Evolutionary conservation across 2,888 invertebrate genomes (phyloP), one percentile per base, ranked within the genome.

Genomic region (Boloria selene): DNA sequence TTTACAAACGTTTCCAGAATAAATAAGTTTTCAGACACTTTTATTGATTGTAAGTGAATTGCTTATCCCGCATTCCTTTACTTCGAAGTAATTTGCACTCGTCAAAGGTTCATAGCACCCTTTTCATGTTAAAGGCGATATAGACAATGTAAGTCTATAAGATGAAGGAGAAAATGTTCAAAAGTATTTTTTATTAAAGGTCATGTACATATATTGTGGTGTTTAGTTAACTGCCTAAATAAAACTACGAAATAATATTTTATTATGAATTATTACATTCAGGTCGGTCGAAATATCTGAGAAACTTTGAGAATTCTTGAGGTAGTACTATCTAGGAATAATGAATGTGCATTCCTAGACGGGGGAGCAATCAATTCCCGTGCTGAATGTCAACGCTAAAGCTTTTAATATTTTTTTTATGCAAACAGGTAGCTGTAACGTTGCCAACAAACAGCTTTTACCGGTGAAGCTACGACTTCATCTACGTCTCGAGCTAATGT

Each of bases 341-440:
- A 44, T 61, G 49, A 50, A 58, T 18, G 67, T 53, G 26, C 42
- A 49, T 64, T 64, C 52, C 47, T 58, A 64, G 61, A 45, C 49
- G 31, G 31, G 31, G 31, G 64, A 38, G 60, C 58, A 67, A 67
- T 67, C 65, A 69, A 65, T 60, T 62, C 55, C 61, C 63, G 56
- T 47, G 53, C 31, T 61, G 60, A 61, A 59, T 52, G 64, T 67
- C 61, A 67, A 56, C 61, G 44, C 59, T 38, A 63, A 66, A 62
- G 65, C 56, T 63, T 63, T 60, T 70, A 70, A 70, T 67, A 60
- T 58, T 18, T 52, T 65, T 70, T 70, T 70, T 68, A 67, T 70
- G 61, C 68, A 62, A 66, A 68, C 64, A 64, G 61, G 55, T 54
- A 60, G 64, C 49, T 50, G 22, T 50, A 50, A 62, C 44, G 31